Percentiles rank a stretch among this genome's conserved stretches.
Evolutionary conservation across 2,797 vertebrate genomes (phyloP).

Genomic region (Danio aesculapii): DNA sequence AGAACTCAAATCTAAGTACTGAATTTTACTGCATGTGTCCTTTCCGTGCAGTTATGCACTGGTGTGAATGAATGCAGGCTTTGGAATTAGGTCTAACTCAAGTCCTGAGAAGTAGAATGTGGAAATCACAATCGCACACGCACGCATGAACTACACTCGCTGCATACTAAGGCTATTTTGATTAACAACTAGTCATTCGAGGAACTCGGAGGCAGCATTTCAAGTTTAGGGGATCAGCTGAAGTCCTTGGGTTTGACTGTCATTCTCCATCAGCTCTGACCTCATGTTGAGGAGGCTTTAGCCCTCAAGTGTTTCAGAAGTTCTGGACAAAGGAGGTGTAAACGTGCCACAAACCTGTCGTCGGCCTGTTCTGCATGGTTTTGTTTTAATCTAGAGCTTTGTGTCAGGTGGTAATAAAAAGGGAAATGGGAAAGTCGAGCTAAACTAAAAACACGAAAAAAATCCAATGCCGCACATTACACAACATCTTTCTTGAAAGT

Average conservation of each 20-base stretch:
- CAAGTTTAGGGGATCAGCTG: slow-evolving; percentile 54
- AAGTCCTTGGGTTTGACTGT: slow-evolving; percentile 43
- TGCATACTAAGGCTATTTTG: slow-evolving; percentile 58
- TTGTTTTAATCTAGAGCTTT: slow-evolving; percentile 16
- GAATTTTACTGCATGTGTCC: slow-evolving; percentile 45
- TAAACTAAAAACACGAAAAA: slow-evolving; percentile 45
- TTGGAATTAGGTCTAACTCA: slow-evolving; percentile 63
- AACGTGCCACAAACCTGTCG: slow-evolving; percentile 34
- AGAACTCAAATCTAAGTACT: slow-evolving; percentile 31
- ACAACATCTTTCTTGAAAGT: slow-evolving; percentile 20
- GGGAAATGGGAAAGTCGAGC: slow-evolving; percentile 37
- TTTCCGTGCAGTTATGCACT: slow-evolving; percentile 29
- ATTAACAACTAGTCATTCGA: slow-evolving; percentile 44
- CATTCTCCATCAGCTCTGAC: slow-evolving; percentile 41
- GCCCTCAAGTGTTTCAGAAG: slow-evolving; percentile 48
- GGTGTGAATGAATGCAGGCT: slow-evolving; percentile 50
- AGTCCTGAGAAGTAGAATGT: slow-evolving; percentile 64
- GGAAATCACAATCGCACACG: slow-evolving; percentile 44
- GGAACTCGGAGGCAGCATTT: slow-evolving; percentile 58
- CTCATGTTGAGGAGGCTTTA: slow-evolving; percentile 32
- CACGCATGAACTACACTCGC: slow-evolving; percentile 41
- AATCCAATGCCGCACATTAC: slow-evolving; percentile 11
- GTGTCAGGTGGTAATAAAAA: slow-evolving; percentile 33
- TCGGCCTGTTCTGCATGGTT: slow-evolving; percentile 32
- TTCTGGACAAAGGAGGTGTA: slow-evolving; percentile 37